Evolutionary conservation across 2,113 vertebrate genomes (phyloP).

Genomic region (Trinectes maculatus): DNA sequence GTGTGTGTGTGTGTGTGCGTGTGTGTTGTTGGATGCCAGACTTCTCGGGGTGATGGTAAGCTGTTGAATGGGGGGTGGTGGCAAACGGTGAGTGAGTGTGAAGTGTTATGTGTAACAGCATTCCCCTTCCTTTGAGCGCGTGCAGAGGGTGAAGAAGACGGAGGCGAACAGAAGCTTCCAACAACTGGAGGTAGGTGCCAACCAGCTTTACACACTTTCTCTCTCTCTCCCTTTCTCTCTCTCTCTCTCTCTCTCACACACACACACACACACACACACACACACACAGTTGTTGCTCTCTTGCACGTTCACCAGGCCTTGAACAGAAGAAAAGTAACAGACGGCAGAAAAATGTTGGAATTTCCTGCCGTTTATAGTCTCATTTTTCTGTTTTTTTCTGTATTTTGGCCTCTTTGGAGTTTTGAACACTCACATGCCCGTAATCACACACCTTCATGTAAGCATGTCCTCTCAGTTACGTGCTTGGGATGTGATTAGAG

Average conservation of each 20-base stretch:
- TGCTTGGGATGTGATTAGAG: conserved; percentile 31
- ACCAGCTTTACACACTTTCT: conserved; percentile 19
- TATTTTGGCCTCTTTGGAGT: conserved; percentile 3
- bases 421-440: conserved; percentile 4
- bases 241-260: conserved; percentile 28
- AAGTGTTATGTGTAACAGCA: conserved; percentile 47
- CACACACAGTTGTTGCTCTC: conserved; percentile 9
- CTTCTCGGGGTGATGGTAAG: background rate
- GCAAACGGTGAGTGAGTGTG: conserved; percentile 42
- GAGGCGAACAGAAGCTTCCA: conserved; percentile 48
- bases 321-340: background rate
- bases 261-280: conserved; percentile 33
- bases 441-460: background rate
- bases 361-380: background rate
- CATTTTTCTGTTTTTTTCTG: conserved; percentile 1
- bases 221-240: conserved; percentile 33
- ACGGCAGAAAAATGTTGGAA: background rate
- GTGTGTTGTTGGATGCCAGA: conserved; percentile 32
- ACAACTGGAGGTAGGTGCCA: conserved; percentile 74
- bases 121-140: conserved; percentile 54
- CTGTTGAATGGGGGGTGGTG: conserved; percentile 29
- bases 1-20: too few species aligned
- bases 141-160: conserved; percentile 55
- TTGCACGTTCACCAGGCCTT: conserved; percentile 20
- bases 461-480: conserved; percentile 1